These are phyloP conservation scores for Andrena bicolor DNA, from an alignment of 2,888 invertebrate genomes.

Conservation along the genomic window DNA sequence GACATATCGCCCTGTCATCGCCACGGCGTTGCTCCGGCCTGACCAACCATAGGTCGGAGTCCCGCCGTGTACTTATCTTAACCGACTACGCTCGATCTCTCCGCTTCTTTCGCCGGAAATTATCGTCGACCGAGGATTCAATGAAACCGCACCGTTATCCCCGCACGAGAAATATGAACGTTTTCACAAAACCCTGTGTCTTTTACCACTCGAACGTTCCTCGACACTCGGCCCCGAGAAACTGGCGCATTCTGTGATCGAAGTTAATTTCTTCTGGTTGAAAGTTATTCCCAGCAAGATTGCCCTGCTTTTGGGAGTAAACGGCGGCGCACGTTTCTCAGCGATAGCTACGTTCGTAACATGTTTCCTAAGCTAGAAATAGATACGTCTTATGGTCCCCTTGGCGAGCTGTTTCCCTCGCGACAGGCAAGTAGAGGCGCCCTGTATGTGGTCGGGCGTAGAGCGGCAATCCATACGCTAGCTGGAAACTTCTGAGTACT, in stretches of 20 bases:
- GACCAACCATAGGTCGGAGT: constrained; percentile 65
- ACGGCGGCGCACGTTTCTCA: too few species aligned
- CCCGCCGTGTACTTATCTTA: constrained; percentile 73
- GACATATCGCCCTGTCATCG: constrained; percentile 82
- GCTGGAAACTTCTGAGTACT: too few species aligned
- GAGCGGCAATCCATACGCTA: too few species aligned
- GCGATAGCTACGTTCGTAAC: too few species aligned
- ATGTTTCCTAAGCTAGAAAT: too few species aligned
- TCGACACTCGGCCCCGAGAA: constrained; percentile 26
- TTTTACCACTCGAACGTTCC: constrained; percentile 50
- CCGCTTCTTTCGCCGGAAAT: constrained; percentile 65
- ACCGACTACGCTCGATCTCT: constrained; percentile 59
- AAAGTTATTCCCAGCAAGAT: background rate
- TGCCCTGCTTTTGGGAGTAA: too few species aligned
- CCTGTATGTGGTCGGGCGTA: too few species aligned
- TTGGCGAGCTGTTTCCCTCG: too few species aligned
- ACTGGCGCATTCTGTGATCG: background rate
- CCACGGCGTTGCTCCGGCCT: constrained; percentile 72
- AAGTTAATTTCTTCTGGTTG: background rate
- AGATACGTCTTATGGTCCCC: too few species aligned
- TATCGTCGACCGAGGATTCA: constrained; percentile 63
- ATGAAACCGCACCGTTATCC: constrained; percentile 67
- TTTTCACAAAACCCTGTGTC: constrained; percentile 54
- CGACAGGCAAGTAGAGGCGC: too few species aligned
- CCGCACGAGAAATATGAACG: constrained; percentile 65